Evolutionary conservation across 2,888 invertebrate genomes (phyloP), one percentile per base, ranked within the genome.

Genomic region (Acleris sparsana): DNA sequence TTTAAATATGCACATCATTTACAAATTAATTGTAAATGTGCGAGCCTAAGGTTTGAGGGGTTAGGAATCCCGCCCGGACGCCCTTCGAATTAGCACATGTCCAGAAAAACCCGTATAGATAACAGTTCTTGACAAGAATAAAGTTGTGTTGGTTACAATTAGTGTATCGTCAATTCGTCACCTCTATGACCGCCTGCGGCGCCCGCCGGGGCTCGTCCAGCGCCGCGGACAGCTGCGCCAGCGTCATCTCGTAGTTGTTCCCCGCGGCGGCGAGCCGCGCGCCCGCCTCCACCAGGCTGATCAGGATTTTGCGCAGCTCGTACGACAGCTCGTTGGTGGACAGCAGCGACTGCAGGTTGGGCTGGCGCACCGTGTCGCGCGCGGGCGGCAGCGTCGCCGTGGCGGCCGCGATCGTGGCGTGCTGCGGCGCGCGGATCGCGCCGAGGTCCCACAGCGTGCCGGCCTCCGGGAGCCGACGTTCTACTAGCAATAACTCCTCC

Each of bases 251-350:
- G 60, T 89, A 92, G 69, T 89, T 88, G 3, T 85, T 80, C 0
- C 92, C 90, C 0, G 87, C 83, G 0, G 92, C 91, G 0, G 92
- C 92, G 0, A 92, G 75, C 0, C 88, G 72, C 0, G 92, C 92
- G 0, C 92, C 92, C 0, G 90, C 91, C 78, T 92, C 92, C 33
- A 92, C 86, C 20, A 92, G 70, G 1, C 92, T 91, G 70, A 92
- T 92, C 0, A 92, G 70, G 29, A 92, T 92, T 69, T 92, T 92
- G 3, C 84, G 75, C 46, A 92, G 69, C 64, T 92, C 92, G 43
- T 82, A 87, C 0, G 92, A 86, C 3, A 92, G 63, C 69, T 92
- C 92, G 63, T 92, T 92, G 0, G 92, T 92, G 0, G 92, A 89
- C 0, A 92, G 74, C 2, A 92, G 69, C 0, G 92, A 87, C 63